phyloP scores from a whole-genome alignment of 2,888 invertebrate genomes.

The Hemistola chrysoprasaria region DNA sequence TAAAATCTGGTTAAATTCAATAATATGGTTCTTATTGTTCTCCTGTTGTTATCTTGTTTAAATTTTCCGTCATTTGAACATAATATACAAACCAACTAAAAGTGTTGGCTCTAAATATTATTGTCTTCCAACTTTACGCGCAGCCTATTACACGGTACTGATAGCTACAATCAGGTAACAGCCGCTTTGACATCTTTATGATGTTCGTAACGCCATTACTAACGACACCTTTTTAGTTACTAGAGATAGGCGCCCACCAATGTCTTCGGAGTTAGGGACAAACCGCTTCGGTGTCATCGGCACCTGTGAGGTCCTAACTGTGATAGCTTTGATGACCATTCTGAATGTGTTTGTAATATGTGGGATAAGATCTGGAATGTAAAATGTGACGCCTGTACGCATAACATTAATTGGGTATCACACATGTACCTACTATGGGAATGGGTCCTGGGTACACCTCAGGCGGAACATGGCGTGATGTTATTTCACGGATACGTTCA shows the following conservation, averaged over 20 bases:
- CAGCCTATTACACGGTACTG: constrained; percentile 42
- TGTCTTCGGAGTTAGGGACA: constrained; percentile 43
- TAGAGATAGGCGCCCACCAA: constrained; percentile 66
- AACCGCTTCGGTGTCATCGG: constrained; percentile 60
- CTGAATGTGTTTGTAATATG: constrained; percentile 13
- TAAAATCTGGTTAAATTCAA: too few species aligned
- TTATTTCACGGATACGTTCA: too few species aligned
- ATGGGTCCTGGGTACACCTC: too few species aligned
- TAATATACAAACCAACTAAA: too few species aligned
- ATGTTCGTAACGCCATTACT: constrained; percentile 80
- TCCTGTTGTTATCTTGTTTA: too few species aligned
- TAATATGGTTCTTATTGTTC: too few species aligned
- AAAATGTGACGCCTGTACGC: too few species aligned
- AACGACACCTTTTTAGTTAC: constrained; percentile 83
- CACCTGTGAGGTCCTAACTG: constrained; percentile 38
- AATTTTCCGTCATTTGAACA: too few species aligned
- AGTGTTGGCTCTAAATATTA: constrained; percentile 25
- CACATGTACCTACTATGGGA: too few species aligned
- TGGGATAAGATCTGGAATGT: constrained; percentile 6
- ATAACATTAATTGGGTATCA: too few species aligned
- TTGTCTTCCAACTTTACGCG: constrained; percentile 53
- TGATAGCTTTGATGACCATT: constrained; percentile 7
- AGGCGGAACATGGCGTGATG: too few species aligned
- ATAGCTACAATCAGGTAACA: constrained; percentile 78
- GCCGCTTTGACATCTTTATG: constrained; percentile 79